Percentiles rank a stretch among this genome's conserved stretches.
These are phyloP conservation scores for Dicrurus megarhynchus DNA, from an alignment of 2,113 vertebrate species.

Conservation along the genomic window DNA sequence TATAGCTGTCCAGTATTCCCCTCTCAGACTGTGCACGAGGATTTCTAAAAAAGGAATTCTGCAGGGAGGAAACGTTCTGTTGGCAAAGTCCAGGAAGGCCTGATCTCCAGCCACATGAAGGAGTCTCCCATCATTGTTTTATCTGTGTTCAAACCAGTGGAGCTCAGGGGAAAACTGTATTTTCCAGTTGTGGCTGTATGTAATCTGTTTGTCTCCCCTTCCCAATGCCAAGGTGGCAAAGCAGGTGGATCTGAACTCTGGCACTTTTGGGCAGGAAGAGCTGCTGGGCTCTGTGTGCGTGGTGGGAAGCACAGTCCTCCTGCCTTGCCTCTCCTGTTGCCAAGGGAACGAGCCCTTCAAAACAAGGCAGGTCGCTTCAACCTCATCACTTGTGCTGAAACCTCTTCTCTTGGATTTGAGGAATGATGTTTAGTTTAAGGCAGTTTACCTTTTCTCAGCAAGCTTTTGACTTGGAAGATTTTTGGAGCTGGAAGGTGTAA, in stretches of 20 bases:
- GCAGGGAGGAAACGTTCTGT: background rate
- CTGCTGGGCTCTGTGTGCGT: background rate
- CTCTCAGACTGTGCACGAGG: background rate
- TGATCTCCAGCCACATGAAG: background rate
- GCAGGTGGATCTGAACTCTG: background rate
- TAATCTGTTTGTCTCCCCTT: background rate
- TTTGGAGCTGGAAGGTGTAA: background rate
- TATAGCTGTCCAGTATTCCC: background rate
- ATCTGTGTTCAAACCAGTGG: background rate
- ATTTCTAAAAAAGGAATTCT: background rate
- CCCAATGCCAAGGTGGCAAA: background rate
- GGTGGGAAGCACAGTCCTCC: background rate
- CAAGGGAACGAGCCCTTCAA: slow-evolving; percentile 29
- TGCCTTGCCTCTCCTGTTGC: slow-evolving; percentile 7
- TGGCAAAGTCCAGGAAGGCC: background rate
- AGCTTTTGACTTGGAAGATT: background rate
- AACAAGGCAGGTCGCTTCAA: slow-evolving; percentile 18
- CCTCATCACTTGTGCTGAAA: background rate
- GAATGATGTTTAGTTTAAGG: background rate
- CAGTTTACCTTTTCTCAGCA: background rate
- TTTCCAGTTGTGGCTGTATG: background rate
- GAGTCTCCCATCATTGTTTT: background rate
- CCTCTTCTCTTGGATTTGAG: background rate
- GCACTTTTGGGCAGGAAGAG: background rate
- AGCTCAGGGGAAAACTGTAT: background rate